These are phyloP conservation scores for Tinamus major DNA, from an alignment of 2,797 vertebrate genomes.

Conservation along the genomic window DNA sequence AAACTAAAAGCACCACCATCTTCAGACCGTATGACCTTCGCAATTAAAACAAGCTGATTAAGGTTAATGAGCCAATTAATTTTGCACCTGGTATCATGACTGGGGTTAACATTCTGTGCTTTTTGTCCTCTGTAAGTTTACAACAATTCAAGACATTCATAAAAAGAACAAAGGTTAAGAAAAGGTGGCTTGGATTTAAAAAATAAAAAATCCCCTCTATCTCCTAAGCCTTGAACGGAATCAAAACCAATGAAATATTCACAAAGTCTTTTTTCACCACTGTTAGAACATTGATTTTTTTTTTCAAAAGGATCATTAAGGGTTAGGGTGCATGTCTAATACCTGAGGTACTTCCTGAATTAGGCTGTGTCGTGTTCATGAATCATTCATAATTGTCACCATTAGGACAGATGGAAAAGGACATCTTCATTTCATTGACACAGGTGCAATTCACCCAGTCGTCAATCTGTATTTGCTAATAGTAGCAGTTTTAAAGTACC, in stretches of 20 bases:
- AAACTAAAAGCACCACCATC: neutral
- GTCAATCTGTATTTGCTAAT: neutral
- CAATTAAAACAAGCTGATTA: conserved; percentile 42
- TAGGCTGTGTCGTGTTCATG: neutral
- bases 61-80: conserved; percentile 57
- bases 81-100: conserved; percentile 8
- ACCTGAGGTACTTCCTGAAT: neutral
- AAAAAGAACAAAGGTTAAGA: neutral
- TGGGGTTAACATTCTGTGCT: neutral
- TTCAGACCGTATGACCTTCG: conserved; percentile 42
- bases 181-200: neutral
- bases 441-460: neutral
- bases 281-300: neutral
- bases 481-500: neutral
- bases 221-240: neutral
- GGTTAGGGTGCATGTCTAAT: neutral
- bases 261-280: neutral
- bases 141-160: neutral
- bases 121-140: neutral
- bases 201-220: neutral
- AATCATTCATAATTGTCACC: neutral
- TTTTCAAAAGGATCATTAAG: neutral
- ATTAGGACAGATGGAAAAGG: neutral
- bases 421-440: neutral
- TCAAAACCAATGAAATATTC: neutral